Percentiles rank a stretch among this genome's conserved stretches.
Evolutionary conservation across 64 coral and sea anemone genomes (phyloP).

Genomic region (Montipora efflorescens): DNA sequence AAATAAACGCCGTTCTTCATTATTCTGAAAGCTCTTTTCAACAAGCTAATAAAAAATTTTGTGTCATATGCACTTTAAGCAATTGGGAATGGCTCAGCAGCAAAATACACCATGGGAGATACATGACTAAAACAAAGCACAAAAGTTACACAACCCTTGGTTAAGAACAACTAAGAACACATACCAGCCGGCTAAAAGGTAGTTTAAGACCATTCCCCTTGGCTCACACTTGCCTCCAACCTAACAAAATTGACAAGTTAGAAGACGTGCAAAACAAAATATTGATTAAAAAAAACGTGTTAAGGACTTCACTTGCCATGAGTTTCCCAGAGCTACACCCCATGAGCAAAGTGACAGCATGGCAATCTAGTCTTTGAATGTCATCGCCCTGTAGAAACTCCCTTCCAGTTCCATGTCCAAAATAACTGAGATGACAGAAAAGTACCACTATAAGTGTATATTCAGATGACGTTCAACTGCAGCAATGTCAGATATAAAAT

Average conservation of each 20-base stretch:
- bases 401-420: constrained; percentile 90
- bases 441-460: too few relatives aligned
- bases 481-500: too few relatives aligned
- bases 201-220: constrained; percentile 92
- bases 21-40: too few relatives aligned
- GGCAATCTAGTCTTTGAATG: constrained; percentile 84
- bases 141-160: too few relatives aligned
- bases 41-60: too few relatives aligned
- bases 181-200: constrained; percentile 95
- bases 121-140: too few relatives aligned
- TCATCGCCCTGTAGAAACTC: constrained; percentile 90
- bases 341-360: constrained; percentile 88
- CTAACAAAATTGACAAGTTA: constrained; percentile 42
- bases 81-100: too few relatives aligned
- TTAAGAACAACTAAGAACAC: background rate
- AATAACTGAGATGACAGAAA: constrained; percentile 61
- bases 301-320: constrained; percentile 43
- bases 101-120: too few relatives aligned
- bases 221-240: constrained; percentile 92
- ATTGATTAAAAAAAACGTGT: background rate
- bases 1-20: too few relatives aligned
- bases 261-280: background rate
- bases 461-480: too few relatives aligned
- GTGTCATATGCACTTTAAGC: too few relatives aligned
- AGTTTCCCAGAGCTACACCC: constrained; percentile 95